phyloP scores from a whole-genome alignment of 2,113 vertebrate species.

The Tragelaphus scriptus region DNA sequence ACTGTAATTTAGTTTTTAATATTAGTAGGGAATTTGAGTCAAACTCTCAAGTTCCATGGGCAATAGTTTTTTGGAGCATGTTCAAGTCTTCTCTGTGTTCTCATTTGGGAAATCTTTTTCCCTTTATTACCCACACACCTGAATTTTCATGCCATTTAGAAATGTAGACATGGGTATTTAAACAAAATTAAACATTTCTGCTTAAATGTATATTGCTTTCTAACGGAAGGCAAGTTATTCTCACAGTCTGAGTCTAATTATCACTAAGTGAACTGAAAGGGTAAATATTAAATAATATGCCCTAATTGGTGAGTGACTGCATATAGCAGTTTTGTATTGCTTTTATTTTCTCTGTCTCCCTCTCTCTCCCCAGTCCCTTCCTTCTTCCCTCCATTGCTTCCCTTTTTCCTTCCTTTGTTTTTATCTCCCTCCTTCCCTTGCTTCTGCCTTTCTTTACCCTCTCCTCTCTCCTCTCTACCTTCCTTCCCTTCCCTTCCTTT shows the following conservation, averaged over 20 bases:
- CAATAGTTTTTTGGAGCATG: not conserved
- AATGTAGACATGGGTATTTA: not conserved
- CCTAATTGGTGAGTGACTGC: not conserved
- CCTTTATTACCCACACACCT: not conserved
- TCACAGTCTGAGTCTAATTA: not conserved
- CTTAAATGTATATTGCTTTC: not conserved
- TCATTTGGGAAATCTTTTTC: not conserved
- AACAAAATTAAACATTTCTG: not conserved
- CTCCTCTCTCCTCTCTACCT: accelerated
- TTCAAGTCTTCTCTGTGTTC: not conserved
- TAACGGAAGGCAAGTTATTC: not conserved
- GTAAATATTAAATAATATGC: not conserved
- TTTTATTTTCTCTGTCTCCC: not conserved
- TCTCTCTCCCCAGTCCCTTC: not conserved
- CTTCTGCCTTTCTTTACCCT: not conserved
- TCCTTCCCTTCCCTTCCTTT: not conserved
- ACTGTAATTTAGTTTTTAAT: not conserved
- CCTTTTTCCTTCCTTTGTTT: not conserved
- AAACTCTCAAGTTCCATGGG: not conserved
- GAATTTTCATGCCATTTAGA: not conserved
- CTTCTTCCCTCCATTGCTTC: not conserved
- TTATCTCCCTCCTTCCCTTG: not conserved
- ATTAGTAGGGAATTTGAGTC: not conserved
- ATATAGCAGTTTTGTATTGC: not conserved
- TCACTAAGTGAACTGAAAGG: not conserved